Evolutionary conservation across 2,113 vertebrate genomes (phyloP), one percentile per base, ranked within the genome.

Genomic region (Panurus biarmicus): DNA sequence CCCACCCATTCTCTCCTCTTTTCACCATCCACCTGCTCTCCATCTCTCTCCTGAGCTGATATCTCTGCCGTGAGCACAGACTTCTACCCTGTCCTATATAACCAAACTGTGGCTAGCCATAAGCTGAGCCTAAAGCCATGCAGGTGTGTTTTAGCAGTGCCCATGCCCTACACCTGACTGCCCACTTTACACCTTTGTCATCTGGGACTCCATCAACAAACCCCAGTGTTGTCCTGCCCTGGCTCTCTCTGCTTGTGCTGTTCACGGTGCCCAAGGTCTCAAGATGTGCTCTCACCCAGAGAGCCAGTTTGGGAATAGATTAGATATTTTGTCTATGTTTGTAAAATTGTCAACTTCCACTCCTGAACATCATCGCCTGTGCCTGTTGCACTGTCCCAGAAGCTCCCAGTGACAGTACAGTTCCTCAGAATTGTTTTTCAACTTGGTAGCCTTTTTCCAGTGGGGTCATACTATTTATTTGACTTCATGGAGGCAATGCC

Each of bases 41-140:
- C 35, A 38, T 6, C 22, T 64, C 2, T 0, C 10, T 88, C 16
- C 29, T 58, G 67, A 77, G 29, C 5, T 24, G 47, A 38, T 42
- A 47, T 26, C 9, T 23, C 12, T 80, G 67, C 26, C 3, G 0
- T n/a, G 22, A 69, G 36, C 1, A 3, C 44, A 82, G 42, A 79
- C 36, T 57, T 29, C 60, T 82, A 22, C 9, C 26, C 35, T 4
- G 2, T 58, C 10, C 12, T 7, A 0, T 23, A 12, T 6, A 5
- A 70, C 47, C 23, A 53, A 79, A 45, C 12, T 3, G 0, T 36
- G 13, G 5, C 10, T 33, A 11, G 31, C 36, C 51, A 14, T 36
- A 50, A 70, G 28, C 60, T 17, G 23, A 80, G 33, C 51, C 51
- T 38, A 81, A 84, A 94, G 10, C 28, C 64, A 24, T 13, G 18